Evolutionary conservation across 1,140 invertebrate species (phyloP).

Genomic region (Megathymus violae): DNA sequence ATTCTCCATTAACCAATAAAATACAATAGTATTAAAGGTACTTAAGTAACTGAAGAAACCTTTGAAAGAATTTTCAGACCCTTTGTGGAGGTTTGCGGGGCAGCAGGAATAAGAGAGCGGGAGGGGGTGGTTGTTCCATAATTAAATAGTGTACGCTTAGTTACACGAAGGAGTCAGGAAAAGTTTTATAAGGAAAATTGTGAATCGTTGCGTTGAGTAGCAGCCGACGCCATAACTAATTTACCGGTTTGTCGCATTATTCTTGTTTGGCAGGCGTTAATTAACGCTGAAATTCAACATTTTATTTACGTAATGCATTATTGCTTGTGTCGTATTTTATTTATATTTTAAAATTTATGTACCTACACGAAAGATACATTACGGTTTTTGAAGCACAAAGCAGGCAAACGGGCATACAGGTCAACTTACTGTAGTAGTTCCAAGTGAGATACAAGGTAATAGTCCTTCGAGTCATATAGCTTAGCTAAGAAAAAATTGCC

Average conservation of each 20-base stretch:
- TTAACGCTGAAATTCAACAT: slow-evolving; percentile 43
- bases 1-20: not conserved
- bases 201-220: slow-evolving; percentile 51
- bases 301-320: slow-evolving; percentile 12
- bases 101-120: too few species aligned
- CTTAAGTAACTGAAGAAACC: slow-evolving; percentile 41
- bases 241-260: slow-evolving; percentile 62
- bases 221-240: slow-evolving; percentile 57
- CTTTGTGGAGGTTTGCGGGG: slow-evolving; percentile 49
- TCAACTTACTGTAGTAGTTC: too few species aligned
- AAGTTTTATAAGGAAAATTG: slow-evolving; percentile 64
- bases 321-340: not conserved
- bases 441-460: too few species aligned
- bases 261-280: slow-evolving; percentile 52
- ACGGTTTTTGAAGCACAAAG: too few species aligned
- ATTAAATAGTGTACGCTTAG: slow-evolving; percentile 77
- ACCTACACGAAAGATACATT: too few species aligned
- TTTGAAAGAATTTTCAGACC: slow-evolving; percentile 59
- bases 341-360: not conserved
- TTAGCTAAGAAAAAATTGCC: too few species aligned
- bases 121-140: slow-evolving; percentile 56
- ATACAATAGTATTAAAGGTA: slow-evolving; percentile 31
- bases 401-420: too few species aligned
- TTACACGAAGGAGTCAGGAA: slow-evolving; percentile 61
- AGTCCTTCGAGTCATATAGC: too few species aligned